Evolutionary conservation across 2,113 vertebrate genomes (phyloP).

Genomic region (Eurystomus gularis): DNA sequence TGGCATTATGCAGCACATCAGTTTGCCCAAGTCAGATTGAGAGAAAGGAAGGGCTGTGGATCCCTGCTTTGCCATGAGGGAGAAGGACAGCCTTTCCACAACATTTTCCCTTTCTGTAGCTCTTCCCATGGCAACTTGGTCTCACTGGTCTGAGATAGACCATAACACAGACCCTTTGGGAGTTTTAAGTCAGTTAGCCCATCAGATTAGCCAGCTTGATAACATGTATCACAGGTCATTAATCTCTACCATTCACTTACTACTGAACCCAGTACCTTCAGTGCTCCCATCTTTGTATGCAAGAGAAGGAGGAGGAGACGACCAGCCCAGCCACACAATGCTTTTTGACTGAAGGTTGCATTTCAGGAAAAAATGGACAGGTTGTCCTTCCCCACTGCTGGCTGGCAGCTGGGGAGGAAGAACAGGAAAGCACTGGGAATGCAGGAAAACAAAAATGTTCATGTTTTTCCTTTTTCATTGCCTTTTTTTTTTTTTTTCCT

Average conservation of each 20-base stretch:
- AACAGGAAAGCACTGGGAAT: slow-evolving; percentile 17
- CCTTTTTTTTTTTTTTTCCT: no score
- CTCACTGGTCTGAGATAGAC: background rate
- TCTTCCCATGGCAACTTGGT: background rate
- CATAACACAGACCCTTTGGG: background rate
- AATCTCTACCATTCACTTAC: background rate
- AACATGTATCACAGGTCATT: background rate
- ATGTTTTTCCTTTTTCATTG: background rate
- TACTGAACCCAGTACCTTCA: background rate
- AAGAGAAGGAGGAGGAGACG: background rate
- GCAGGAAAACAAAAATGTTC: slow-evolving; percentile 27
- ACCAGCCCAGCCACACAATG: background rate
- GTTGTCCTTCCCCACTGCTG: background rate
- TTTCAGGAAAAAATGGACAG: slow-evolving; percentile 8
- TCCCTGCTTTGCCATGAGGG: background rate
- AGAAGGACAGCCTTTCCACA: background rate
- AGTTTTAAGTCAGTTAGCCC: background rate
- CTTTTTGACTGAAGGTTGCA: background rate
- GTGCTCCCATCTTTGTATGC: background rate
- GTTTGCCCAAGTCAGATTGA: background rate
- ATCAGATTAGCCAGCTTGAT: background rate
- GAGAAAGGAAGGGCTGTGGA: background rate
- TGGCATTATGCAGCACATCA: background rate
- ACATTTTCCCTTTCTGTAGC: background rate
- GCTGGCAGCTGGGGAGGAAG: slow-evolving; percentile 26